Evolutionary conservation across 2,888 invertebrate species (phyloP).

Genomic region (Meandrusa payeni): DNA sequence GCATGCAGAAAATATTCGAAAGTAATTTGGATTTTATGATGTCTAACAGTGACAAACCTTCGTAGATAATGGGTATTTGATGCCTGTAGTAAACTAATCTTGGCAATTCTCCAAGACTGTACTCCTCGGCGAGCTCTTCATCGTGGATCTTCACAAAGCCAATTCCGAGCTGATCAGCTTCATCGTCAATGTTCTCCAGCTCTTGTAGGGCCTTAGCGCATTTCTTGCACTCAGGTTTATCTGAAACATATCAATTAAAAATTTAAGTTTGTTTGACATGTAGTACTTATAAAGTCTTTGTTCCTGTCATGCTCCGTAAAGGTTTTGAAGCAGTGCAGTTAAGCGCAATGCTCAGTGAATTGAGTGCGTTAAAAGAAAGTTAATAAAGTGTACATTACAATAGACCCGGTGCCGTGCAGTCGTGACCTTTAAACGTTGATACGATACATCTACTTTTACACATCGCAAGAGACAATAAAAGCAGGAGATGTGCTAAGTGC

Average conservation of each 20-base stretch:
- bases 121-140: slow-evolving; percentile 94
- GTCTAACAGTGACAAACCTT: slow-evolving; percentile 87
- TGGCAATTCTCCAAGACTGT: slow-evolving; percentile 93
- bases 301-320: slow-evolving; percentile 52
- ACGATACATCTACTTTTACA: slow-evolving; percentile 15
- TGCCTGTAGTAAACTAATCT: slow-evolving; percentile 96
- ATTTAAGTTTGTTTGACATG: slow-evolving; percentile 11
- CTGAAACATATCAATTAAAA: slow-evolving; percentile 73
- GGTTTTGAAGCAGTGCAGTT: slow-evolving; percentile 69
- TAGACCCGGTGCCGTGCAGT: slow-evolving; percentile 42
- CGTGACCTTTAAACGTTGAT: slow-evolving; percentile 22
- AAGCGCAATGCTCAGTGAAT: slow-evolving; percentile 54
- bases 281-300: background rate
- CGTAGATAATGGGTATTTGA: slow-evolving; percentile 96
- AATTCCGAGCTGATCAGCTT: slow-evolving; percentile 95
- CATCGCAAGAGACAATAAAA: slow-evolving; percentile 22
- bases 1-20: no score
- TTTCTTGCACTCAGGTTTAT: slow-evolving; percentile 95
- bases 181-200: slow-evolving; percentile 96
- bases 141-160: slow-evolving; percentile 97
- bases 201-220: slow-evolving; percentile 94
- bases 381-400: slow-evolving; percentile 50
- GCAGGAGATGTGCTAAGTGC: slow-evolving; percentile 24
- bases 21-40: no score
- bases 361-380: slow-evolving; percentile 52